Percentiles rank a stretch among this genome's conserved stretches.
Conservation (phyloP, 2,888 invertebrate genomes). For the Meta bourneti region DNA sequence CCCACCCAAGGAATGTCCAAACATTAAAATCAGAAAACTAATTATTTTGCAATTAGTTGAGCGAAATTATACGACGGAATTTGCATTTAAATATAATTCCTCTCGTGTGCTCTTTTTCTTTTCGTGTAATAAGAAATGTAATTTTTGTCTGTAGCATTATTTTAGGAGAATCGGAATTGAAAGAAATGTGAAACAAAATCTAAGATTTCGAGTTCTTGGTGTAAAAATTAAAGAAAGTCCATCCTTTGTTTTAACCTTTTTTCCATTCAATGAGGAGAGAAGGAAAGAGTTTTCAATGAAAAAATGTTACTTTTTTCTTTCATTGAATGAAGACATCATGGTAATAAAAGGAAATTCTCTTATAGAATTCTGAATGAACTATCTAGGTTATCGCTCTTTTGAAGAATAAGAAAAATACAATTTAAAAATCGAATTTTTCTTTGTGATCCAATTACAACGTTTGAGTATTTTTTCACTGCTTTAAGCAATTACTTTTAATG, state of each 20-base stretch:
- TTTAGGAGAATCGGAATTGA: conserved; percentile 6
- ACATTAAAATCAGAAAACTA: neutral
- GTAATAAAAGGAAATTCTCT: conserved; percentile 5
- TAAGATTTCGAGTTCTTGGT: neutral
- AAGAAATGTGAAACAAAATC: neutral
- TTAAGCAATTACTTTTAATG: neutral
- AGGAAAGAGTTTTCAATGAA: neutral
- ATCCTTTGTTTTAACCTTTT: conserved; percentile 19
- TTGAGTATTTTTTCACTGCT: neutral
- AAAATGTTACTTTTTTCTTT: neutral
- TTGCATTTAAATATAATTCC: conserved; percentile 9
- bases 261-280: neutral
- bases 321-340: conserved; percentile 6
- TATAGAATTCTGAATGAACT: neutral
- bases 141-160: neutral
- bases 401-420: neutral
- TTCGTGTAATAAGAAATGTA: neutral
- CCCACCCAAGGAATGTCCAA: neutral
- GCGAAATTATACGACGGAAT: neutral
- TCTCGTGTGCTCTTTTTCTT: neutral
- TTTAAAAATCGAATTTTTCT: neutral
- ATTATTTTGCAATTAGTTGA: neutral
- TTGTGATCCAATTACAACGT: neutral
- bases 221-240: neutral
- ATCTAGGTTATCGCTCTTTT: neutral